Evolutionary conservation across 2,797 vertebrate species (phyloP).

Genomic region (Acrossocheilus wenchowensis): DNA sequence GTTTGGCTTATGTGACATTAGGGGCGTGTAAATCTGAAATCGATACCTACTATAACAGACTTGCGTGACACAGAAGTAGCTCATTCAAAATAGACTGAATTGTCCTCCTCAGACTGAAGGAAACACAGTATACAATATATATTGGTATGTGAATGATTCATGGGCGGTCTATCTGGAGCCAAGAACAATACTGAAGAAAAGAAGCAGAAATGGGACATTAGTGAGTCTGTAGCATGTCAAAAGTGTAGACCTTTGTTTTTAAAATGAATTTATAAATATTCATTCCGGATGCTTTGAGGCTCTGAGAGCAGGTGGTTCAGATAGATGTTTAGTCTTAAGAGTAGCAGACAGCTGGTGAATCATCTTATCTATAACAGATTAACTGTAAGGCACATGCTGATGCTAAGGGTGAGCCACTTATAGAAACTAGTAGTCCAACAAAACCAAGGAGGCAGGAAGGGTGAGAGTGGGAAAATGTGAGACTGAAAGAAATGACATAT

Average conservation of each 20-base stretch:
- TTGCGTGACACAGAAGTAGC: background rate
- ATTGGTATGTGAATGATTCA: background rate
- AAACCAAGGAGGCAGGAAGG: background rate
- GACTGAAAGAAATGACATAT: background rate
- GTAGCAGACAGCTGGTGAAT: slow-evolving; percentile 30
- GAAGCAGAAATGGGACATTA: background rate
- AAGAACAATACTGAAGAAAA: background rate
- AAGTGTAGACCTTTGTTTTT: background rate
- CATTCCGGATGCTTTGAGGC: background rate
- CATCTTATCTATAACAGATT: slow-evolving; percentile 32
- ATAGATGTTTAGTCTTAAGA: background rate
- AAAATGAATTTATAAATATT: background rate
- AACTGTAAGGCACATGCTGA: slow-evolving; percentile 2
- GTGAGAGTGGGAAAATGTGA: slow-evolving; percentile 7
- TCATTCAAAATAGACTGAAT: background rate
- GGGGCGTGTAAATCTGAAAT: background rate
- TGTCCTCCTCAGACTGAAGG: background rate
- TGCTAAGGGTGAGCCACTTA: slow-evolving; percentile 15
- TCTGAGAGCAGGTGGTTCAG: background rate
- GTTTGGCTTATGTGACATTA: background rate
- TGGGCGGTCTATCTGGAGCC: background rate
- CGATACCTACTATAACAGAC: background rate
- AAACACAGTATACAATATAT: background rate
- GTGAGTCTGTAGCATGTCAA: background rate
- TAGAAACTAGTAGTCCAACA: slow-evolving; percentile 5